Evolutionary conservation across 2,888 invertebrate genomes (phyloP).

Genomic region (Hermaeophaga mercurialis): DNA sequence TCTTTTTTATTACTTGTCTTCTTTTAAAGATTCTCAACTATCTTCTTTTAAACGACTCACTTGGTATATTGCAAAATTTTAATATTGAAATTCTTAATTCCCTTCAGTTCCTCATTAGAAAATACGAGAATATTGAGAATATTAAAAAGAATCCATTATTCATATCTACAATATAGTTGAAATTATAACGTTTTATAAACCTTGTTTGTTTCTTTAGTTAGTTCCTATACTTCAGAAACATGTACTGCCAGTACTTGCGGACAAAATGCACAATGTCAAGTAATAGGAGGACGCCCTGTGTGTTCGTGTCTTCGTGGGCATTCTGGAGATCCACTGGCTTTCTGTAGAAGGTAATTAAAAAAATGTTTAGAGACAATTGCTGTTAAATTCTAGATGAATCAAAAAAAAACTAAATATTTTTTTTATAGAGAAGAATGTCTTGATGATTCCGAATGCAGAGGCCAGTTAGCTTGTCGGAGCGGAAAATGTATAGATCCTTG

Average conservation of each 20-base stretch:
- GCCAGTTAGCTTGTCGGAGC: conserved; percentile 73
- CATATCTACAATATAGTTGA: too few relatives aligned
- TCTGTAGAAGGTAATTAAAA: conserved; percentile 63
- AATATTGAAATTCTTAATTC: too few relatives aligned
- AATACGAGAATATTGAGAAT: too few relatives aligned
- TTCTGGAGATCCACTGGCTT: conserved; percentile 77
- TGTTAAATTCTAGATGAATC: not conserved
- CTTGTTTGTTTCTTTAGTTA: conserved; percentile 19
- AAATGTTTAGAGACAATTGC: not conserved
- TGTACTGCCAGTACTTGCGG: conserved; percentile 68
- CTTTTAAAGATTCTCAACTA: too few relatives aligned
- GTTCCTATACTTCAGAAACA: conserved; percentile 38
- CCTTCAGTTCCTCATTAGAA: too few relatives aligned
- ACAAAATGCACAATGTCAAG: conserved; percentile 69
- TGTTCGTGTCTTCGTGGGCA: conserved; percentile 81
- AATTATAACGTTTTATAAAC: too few relatives aligned
- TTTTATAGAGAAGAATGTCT: conserved; percentile 50
- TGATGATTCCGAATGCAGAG: conserved; percentile 79
- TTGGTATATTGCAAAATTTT: too few relatives aligned
- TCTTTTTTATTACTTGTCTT: too few relatives aligned
- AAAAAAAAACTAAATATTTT: conserved; percentile 10
- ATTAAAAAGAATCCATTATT: too few relatives aligned
- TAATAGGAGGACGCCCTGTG: conserved; percentile 71
- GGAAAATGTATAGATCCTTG: conserved; percentile 83
- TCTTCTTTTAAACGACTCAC: too few relatives aligned